Evolutionary conservation across 2,797 vertebrate species (phyloP).

Genomic region (Tragelaphus eurycerus): DNA sequence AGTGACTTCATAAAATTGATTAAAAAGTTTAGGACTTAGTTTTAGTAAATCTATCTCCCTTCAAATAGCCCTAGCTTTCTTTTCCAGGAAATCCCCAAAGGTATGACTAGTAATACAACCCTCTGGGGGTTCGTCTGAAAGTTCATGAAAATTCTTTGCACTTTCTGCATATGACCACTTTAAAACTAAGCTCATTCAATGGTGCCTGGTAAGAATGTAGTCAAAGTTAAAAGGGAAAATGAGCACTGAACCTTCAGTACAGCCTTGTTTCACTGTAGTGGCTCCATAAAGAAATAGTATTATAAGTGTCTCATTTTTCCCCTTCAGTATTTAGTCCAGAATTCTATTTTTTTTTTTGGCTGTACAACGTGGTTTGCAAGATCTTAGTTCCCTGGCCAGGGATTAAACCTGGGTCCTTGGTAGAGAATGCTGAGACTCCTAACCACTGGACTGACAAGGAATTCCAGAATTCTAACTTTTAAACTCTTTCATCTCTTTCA

Average conservation of each 20-base stretch:
- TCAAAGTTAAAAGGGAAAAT: not conserved
- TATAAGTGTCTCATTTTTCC: not conserved
- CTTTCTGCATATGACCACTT: not conserved
- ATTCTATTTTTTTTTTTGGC: not conserved
- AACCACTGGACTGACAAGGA: not conserved
- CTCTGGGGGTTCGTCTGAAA: not conserved
- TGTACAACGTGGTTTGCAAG: not conserved
- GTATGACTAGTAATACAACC: not conserved
- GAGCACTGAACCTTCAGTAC: not conserved
- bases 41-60: conserved; percentile 4
- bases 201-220: not conserved
- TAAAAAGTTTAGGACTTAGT: not conserved
- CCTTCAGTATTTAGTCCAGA: not conserved
- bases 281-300: not conserved
- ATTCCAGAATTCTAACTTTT: not conserved
- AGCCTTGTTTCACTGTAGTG: not conserved
- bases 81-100: not conserved
- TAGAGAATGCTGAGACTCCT: not conserved
- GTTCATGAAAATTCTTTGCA: not conserved
- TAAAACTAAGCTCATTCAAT: not conserved
- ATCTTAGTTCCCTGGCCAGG: not conserved
- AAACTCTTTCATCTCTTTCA: not conserved
- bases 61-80: conserved; percentile 16
- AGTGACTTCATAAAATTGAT: not conserved
- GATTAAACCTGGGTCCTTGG: not conserved